A percentile compares a stretch with the other conserved stretches of the same genome.
These are phyloP conservation scores for Gibbula magus DNA, from an alignment of 2,888 invertebrate species.

Conservation along the genomic window DNA sequence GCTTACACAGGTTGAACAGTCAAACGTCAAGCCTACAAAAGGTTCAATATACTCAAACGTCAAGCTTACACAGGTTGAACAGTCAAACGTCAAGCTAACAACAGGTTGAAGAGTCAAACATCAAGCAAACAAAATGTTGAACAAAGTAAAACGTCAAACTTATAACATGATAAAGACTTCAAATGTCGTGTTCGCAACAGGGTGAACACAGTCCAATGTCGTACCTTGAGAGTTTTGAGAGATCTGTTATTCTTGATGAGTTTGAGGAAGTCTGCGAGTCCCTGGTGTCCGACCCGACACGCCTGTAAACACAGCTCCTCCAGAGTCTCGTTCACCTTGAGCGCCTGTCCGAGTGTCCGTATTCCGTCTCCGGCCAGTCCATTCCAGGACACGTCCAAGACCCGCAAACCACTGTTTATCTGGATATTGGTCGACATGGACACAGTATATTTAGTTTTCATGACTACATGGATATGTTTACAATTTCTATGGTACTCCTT, in stretches of 20 bases:
- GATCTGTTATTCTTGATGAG: constrained; percentile 45
- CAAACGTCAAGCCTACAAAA: no score
- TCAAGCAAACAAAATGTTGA: no score
- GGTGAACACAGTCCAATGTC: background rate
- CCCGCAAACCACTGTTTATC: constrained; percentile 51
- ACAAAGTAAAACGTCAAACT: background rate
- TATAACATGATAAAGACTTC: background rate
- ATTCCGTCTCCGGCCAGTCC: constrained; percentile 55
- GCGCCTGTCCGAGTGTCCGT: constrained; percentile 42
- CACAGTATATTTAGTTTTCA: no score
- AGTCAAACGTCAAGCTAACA: no score
- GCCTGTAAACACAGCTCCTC: constrained; percentile 46
- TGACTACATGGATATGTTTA: no score
- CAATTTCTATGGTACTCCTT: no score
- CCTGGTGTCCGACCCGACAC: constrained; percentile 51
- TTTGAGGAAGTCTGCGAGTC: constrained; percentile 43
- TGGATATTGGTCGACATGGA: constrained; percentile 23
- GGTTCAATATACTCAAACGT: background rate
- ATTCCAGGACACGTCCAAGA: constrained; percentile 56
- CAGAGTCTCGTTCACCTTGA: constrained; percentile 42
- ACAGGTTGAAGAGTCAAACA: no score
- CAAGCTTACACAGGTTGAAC: no score
- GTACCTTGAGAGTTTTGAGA: constrained; percentile 48
- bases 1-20: no score
- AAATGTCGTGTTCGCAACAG: no score